Conservation (phyloP, 1,140 invertebrate species). For the Mactra quadrangularis region DNA sequence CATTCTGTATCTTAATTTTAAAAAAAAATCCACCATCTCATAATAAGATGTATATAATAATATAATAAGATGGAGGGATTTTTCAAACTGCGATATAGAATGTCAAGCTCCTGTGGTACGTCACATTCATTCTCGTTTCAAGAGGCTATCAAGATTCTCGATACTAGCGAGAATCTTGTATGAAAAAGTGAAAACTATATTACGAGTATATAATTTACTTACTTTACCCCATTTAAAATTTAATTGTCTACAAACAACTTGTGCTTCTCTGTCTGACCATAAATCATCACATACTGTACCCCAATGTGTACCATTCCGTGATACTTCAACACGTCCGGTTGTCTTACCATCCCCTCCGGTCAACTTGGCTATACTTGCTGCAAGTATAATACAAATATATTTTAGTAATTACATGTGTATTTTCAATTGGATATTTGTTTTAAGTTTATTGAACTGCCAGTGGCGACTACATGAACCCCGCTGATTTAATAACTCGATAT, state of each 20-base stretch:
- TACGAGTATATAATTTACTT: slow-evolving; percentile 58
- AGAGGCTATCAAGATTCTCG: too few species aligned
- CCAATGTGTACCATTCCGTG: slow-evolving; percentile 65
- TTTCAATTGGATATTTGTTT: not conserved
- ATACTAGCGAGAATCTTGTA: too few species aligned
- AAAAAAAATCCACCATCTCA: too few species aligned
- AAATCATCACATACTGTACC: slow-evolving; percentile 73
- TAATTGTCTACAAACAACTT: slow-evolving; percentile 71
- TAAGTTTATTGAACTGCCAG: not conserved
- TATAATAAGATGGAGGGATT: too few species aligned
- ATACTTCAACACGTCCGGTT: slow-evolving; percentile 73
- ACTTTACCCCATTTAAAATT: slow-evolving; percentile 67
- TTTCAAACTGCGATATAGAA: too few species aligned
- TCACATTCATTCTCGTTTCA: too few species aligned
- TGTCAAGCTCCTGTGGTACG: too few species aligned
- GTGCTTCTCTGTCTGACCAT: slow-evolving; percentile 71
- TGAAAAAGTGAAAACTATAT: too few species aligned
- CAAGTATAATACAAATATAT: not conserved
- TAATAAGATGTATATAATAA: too few species aligned
- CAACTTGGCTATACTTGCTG: slow-evolving; percentile 44
- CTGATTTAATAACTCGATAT: too few species aligned
- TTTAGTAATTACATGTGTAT: not conserved
- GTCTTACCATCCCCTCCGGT: slow-evolving; percentile 58
- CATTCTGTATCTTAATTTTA: too few species aligned
- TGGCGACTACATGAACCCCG: too few species aligned